Evolutionary conservation across 2,113 vertebrate species (phyloP).

Genomic region (Hemiscyllium ocellatum): DNA sequence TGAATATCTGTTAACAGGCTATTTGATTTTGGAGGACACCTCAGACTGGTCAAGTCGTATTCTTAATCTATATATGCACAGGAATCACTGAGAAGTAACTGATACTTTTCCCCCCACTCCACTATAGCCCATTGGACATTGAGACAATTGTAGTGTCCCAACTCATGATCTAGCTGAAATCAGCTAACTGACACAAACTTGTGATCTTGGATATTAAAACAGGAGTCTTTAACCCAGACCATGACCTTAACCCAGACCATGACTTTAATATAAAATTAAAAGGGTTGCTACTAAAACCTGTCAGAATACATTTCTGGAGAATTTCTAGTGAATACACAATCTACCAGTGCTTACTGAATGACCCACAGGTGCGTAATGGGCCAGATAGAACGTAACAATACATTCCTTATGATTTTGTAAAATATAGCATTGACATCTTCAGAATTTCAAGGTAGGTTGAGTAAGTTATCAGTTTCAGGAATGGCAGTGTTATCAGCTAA

Average conservation of each 20-base stretch:
- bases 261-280: neutral
- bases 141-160: neutral
- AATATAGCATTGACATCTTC: neutral
- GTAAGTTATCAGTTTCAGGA: neutral
- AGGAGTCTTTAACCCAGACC: neutral
- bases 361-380: neutral
- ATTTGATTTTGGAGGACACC: neutral
- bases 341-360: neutral
- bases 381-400: neutral
- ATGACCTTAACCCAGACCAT: neutral
- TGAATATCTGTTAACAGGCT: neutral
- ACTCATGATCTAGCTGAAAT: neutral
- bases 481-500: neutral
- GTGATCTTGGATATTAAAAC: neutral
- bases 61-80: no score
- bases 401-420: neutral
- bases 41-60: neutral
- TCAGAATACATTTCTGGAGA: neutral
- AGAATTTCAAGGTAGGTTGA: neutral
- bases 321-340: neutral
- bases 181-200: neutral
- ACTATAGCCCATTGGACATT: neutral
- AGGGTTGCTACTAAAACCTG: no score
- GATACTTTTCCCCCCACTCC: neutral
- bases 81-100: neutral